phyloP scores from a whole-genome alignment of 2,113 vertebrate genomes.

The Climacteris rufus region DNA sequence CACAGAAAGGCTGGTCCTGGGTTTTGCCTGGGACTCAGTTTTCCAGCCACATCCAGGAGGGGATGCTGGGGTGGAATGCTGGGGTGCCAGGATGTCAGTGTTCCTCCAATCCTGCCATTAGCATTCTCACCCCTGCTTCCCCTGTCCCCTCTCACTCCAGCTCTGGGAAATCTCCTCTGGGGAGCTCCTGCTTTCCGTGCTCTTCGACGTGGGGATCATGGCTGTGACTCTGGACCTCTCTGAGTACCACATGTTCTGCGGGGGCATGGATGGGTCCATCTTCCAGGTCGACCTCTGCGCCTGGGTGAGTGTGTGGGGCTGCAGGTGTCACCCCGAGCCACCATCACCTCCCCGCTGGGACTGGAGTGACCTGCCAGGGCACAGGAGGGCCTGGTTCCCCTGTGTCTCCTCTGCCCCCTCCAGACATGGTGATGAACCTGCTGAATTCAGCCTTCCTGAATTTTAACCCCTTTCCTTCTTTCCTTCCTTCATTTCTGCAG shows the following conservation, averaged over 20 bases:
- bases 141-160: slow-evolving; percentile 33
- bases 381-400: background rate
- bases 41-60: background rate
- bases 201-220: slow-evolving; percentile 91
- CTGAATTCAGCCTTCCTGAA: background rate
- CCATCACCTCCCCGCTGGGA: background rate
- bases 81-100: background rate
- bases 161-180: slow-evolving; percentile 95
- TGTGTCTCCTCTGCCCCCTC: background rate
- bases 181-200: slow-evolving; percentile 87
- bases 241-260: slow-evolving; percentile 91
- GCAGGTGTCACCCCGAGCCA: background rate
- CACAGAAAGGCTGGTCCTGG: background rate
- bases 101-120: background rate
- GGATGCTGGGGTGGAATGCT: fast-evolving
- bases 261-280: slow-evolving; percentile 88
- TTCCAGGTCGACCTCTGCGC: slow-evolving; percentile 90
- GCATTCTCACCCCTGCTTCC: background rate
- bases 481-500: slow-evolving; percentile 62
- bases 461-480: background rate
- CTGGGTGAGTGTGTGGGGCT: slow-evolving; percentile 74
- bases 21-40: background rate
- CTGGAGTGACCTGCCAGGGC: background rate
- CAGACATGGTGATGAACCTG: background rate
- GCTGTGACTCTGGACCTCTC: slow-evolving; percentile 91